These are phyloP conservation scores for Aporrectodea caliginosa DNA, from an alignment of 1,140 invertebrate species.

Conservation along the genomic window DNA sequence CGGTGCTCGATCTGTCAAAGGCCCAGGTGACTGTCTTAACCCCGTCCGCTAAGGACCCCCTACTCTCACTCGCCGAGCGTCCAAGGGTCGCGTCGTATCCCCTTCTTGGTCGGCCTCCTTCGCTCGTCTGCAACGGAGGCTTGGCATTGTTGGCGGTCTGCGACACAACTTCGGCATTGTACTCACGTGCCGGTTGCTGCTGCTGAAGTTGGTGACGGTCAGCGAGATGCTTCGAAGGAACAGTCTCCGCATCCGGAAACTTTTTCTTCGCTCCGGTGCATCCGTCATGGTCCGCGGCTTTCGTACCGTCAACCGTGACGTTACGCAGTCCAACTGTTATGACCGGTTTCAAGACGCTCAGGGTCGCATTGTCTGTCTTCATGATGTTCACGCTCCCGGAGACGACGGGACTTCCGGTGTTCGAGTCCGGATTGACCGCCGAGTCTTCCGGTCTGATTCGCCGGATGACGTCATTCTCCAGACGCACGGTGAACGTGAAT, in stretches of 20 bases:
- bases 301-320: neutral
- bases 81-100: too few species aligned
- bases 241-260: too few species aligned
- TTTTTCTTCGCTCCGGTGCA: too few species aligned
- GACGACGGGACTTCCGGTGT: neutral
- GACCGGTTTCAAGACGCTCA: neutral
- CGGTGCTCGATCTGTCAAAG: neutral
- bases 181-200: too few species aligned
- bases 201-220: too few species aligned
- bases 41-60: neutral
- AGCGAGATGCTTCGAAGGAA: too few species aligned
- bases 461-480: conserved; percentile 4
- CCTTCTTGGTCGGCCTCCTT: neutral
- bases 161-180: too few species aligned
- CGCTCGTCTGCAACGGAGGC: too few species aligned
- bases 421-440: neutral
- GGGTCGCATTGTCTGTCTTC: neutral
- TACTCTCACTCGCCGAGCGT: too few species aligned
- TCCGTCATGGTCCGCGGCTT: neutral
- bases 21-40: neutral
- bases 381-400: neutral
- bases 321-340: neutral
- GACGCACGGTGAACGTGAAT: conserved; percentile 18
- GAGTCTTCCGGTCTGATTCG: neutral
- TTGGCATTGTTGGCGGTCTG: too few species aligned